Conservation (phyloP, 2,888 invertebrate species). For the Caenorhabditis becei region DNA sequence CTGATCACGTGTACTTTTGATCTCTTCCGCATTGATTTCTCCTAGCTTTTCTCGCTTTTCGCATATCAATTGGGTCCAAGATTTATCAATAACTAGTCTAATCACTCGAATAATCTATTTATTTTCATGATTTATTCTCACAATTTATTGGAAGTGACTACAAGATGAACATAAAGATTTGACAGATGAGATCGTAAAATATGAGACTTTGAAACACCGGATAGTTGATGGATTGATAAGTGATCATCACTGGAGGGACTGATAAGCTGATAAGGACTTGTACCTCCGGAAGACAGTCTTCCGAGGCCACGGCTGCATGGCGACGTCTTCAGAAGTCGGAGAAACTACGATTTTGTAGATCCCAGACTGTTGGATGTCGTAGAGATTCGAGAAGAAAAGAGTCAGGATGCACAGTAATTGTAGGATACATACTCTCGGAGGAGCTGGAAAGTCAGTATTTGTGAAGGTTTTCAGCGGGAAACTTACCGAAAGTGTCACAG, state of each 20-base stretch:
- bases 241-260: not conserved
- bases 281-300: constrained; percentile 33
- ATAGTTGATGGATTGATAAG: not conserved
- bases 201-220: constrained; percentile 1
- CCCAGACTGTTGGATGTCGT: constrained; percentile 30
- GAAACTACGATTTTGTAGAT: constrained; percentile 29
- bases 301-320: constrained; percentile 17
- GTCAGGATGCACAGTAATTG: constrained; percentile 38
- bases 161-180: not conserved
- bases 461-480: too few species aligned
- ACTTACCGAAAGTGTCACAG: constrained; percentile 54
- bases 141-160: not conserved
- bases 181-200: not conserved
- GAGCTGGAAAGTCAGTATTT: constrained; percentile 54
- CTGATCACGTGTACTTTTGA: constrained; percentile 24
- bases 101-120: not conserved
- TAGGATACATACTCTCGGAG: constrained; percentile 34
- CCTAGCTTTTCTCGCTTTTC: not conserved
- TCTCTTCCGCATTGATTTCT: constrained; percentile 6
- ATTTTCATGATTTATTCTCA: not conserved
- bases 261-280: not conserved
- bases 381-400: constrained; percentile 32
- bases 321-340: constrained; percentile 28
- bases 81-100: constrained; percentile 3
- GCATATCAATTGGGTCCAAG: constrained; percentile 35